Percentiles rank a stretch among this genome's conserved stretches.
Conservation (phyloP, 2,113 vertebrate genomes). For the Camelus dromedarius region DNA sequence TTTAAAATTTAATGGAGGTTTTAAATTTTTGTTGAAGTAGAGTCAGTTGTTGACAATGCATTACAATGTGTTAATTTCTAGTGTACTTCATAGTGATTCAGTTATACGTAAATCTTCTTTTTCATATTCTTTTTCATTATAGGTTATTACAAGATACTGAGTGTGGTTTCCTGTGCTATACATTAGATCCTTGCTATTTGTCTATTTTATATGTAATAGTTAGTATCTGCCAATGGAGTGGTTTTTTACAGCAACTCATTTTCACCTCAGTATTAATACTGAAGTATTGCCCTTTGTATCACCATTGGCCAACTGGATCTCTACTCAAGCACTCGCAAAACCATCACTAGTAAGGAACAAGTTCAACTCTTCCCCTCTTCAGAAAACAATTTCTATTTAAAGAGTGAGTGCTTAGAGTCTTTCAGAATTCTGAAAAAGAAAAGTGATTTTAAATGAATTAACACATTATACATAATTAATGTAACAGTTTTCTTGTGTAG, state of each 20-base stretch:
- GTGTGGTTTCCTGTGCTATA: no score
- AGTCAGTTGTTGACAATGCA: no score
- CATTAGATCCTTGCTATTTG: no score
- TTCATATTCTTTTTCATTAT: no score
- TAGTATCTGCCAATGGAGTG: no score
- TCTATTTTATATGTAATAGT: no score
- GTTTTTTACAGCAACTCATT: neutral
- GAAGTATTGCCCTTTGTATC: neutral
- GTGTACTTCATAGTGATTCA: no score
- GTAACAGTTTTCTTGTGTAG: neutral
- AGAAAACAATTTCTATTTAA: neutral
- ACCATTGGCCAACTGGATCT: neutral
- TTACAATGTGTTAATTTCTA: no score
- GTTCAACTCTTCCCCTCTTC: neutral
- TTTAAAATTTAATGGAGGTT: neutral
- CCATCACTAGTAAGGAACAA: neutral
- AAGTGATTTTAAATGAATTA: neutral
- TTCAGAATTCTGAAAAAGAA: neutral
- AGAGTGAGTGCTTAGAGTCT: neutral
- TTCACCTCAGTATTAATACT: neutral
- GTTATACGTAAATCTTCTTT: no score
- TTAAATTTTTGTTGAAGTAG: no score
- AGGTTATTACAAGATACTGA: no score
- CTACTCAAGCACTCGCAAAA: neutral
- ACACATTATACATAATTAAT: neutral